Conservation (phyloP, 1,140 invertebrate species). For the Dinoponera quadriceps region DNA sequence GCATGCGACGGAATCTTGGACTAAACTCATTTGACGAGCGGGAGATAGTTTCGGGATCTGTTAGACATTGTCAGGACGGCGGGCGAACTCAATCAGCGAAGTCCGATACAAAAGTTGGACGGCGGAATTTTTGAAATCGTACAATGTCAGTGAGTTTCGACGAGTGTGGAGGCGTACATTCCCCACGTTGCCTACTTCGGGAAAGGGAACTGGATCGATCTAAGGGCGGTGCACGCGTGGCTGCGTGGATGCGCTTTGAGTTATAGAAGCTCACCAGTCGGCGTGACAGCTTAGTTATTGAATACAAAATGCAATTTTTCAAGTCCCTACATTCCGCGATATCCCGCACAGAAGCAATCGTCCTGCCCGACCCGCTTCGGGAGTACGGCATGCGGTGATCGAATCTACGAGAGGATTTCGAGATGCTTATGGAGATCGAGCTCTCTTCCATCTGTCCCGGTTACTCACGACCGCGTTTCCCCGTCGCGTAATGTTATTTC, state of each 20-base stretch:
- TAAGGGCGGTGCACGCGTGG: slow-evolving; percentile 51
- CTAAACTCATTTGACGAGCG: slow-evolving; percentile 48
- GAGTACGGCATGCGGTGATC: slow-evolving; percentile 52
- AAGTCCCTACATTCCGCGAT: slow-evolving; percentile 68
- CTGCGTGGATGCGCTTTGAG: slow-evolving; percentile 75
- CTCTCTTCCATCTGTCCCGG: slow-evolving; percentile 52
- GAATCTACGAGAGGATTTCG: slow-evolving; percentile 67
- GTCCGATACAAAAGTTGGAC: slow-evolving; percentile 55
- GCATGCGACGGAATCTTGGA: slow-evolving; percentile 15
- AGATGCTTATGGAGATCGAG: slow-evolving; percentile 50
- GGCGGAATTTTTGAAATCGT: slow-evolving; percentile 44
- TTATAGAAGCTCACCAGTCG: slow-evolving; percentile 73
- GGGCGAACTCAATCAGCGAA: slow-evolving; percentile 48
- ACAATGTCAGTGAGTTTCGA: slow-evolving; percentile 43
- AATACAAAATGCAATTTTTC: slow-evolving; percentile 83
- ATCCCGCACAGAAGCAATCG: slow-evolving; percentile 33
- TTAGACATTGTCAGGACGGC: slow-evolving; percentile 32
- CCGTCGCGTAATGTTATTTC: slow-evolving; percentile 62
- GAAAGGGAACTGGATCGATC: slow-evolving; percentile 73
- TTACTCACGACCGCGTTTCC: slow-evolving; percentile 57
- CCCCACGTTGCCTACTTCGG: slow-evolving; percentile 22
- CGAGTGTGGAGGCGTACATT: slow-evolving; percentile 12
- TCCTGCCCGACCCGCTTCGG: slow-evolving; percentile 41
- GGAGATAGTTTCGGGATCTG: slow-evolving; percentile 50
- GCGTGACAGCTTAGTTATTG: slow-evolving; percentile 81